Evolutionary conservation across 2,797 vertebrate species (phyloP), one percentile per base, ranked within the genome.

Genomic region (Sebastes matsubarae): DNA sequence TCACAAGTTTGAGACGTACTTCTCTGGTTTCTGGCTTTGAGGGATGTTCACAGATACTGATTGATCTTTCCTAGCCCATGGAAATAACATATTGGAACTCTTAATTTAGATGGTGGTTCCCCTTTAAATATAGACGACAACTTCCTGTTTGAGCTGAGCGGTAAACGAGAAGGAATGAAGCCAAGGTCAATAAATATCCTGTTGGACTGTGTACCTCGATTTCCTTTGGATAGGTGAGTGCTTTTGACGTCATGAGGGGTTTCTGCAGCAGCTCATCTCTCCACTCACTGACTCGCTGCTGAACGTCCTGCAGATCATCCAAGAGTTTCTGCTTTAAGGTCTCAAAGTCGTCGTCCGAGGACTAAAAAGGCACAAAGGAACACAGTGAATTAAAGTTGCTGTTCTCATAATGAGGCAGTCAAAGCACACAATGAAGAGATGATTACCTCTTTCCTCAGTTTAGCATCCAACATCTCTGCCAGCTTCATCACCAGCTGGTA

Each of bases 401-500:
- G 16, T 36, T 8, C 27, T 1, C 12, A 34, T 0, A 22, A 22
- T 2, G 14, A 38, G 1, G 20, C 25, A 36, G 27, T 27, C 9
- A 25, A 12, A 20, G 4, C 0, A 3, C 4, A 22, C 1, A 5
- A n/a, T 0, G 1, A 3, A 6, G 0, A 32, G 29, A 54, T 16
- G 6, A 5, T 63, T 46, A 91, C 88, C 92, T 95, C 87, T 71
- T 86, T 78, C 50, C 14, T 82, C 58, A 85, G 79, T 1, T 25
- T 64, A 20, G 77, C 70, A 1, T 90, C 64, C 14, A 83, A 22
- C 16, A 92, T 82, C 67, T 86, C 93, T n/a, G 89, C 91, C 38
- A 93, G 8, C 27, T 75, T 95, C 42, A 94, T 18, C 52, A 94
- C 25, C 0, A 96, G 83, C 78, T 89, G 89, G 90, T 80, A 90